Conservation (phyloP, 1,140 invertebrate genomes). For the Heliothis subflexa region DNA sequence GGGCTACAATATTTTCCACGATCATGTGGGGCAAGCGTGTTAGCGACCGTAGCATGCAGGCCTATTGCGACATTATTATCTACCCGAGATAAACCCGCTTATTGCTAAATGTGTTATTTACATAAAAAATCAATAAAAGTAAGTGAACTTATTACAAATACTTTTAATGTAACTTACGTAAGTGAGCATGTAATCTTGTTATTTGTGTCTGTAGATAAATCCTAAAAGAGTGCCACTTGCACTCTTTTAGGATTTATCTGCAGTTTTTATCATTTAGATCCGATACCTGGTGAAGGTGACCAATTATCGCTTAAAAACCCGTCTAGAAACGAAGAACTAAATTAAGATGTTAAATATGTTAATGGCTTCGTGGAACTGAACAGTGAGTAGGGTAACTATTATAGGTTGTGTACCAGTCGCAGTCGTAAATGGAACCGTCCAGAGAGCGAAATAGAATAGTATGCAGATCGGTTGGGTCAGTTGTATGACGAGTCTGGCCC, state of each 20-base stretch:
- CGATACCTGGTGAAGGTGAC: neutral
- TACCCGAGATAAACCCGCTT: slow-evolving; percentile 41
- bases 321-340: neutral
- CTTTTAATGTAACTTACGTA: slow-evolving; percentile 7
- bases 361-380: neutral
- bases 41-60: slow-evolving; percentile 10
- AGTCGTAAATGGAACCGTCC: neutral
- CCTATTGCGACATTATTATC: slow-evolving; percentile 45
- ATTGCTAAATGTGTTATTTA: slow-evolving; percentile 48
- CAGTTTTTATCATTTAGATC: slow-evolving; percentile 21
- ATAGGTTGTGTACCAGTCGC: neutral
- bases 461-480: slow-evolving; percentile 9
- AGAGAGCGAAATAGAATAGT: slow-evolving; percentile 10
- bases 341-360: slow-evolving; percentile 5
- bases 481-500: neutral
- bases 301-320: neutral
- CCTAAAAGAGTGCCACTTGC: neutral
- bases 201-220: slow-evolving; percentile 13
- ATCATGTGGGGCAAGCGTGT: slow-evolving; percentile 7
- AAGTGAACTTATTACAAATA: slow-evolving; percentile 25
- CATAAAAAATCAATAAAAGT: slow-evolving; percentile 37
- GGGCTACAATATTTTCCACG: neutral
- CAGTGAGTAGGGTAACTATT: neutral
- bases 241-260: no score
- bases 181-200: slow-evolving; percentile 10